Percentiles rank a stretch among this genome's conserved stretches.
Conservation (phyloP, 2,888 invertebrate species). For the Stenurella melanura region DNA sequence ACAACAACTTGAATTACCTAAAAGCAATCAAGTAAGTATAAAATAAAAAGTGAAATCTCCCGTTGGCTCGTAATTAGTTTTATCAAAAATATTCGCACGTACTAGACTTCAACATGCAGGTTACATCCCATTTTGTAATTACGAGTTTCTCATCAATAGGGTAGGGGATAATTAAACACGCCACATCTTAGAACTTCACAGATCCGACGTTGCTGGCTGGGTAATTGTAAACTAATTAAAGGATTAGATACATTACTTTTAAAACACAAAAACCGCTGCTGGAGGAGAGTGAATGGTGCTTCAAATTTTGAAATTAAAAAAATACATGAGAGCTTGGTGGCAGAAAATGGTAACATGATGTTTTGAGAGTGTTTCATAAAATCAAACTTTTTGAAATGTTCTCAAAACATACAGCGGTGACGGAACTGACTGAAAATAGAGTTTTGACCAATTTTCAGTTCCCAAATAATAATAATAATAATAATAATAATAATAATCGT, state of each 20-base stretch:
- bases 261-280: background rate
- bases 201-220: background rate
- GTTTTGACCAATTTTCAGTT: too few species aligned
- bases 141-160: conserved; percentile 37
- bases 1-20: background rate
- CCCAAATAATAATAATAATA: too few species aligned
- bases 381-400: too few species aligned
- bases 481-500: too few species aligned
- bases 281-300: too few species aligned
- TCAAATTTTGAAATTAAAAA: too few species aligned
- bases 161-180: conserved; percentile 38
- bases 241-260: background rate
- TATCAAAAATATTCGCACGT: conserved; percentile 41
- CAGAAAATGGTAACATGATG: too few species aligned
- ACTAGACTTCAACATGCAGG: conserved; percentile 35
- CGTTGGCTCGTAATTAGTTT: conserved; percentile 32
- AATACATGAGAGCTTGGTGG: too few species aligned
- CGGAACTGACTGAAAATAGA: too few species aligned
- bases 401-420: too few species aligned
- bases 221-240: background rate
- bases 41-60: background rate
- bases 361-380: too few species aligned
- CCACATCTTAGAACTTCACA: conserved; percentile 30
- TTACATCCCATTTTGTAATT: conserved; percentile 39
- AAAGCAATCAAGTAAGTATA: conserved; percentile 4